A percentile compares a stretch with the other conserved stretches of the same genome.
Conservation (phyloP, 2,888 invertebrate species). For the Lissonota sp. region DNA sequence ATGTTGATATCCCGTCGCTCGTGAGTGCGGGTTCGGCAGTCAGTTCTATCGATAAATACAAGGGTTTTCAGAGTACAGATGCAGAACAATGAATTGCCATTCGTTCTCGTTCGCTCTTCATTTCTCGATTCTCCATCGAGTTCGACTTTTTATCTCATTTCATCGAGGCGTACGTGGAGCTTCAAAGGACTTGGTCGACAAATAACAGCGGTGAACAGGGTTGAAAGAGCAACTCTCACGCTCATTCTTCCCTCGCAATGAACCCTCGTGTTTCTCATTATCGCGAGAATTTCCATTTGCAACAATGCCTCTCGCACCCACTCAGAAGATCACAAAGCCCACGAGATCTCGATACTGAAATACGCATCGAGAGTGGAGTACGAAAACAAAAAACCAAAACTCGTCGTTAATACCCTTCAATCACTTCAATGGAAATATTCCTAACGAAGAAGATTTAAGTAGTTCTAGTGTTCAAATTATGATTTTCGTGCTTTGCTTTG, state of each 20-base stretch:
- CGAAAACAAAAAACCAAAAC: not conserved
- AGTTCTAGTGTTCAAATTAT: not conserved
- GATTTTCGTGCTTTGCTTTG: not conserved
- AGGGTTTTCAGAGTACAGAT: not conserved
- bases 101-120: not conserved
- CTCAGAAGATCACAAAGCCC: not conserved
- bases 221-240: not conserved
- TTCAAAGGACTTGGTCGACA: conserved; percentile 9
- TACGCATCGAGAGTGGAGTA: not conserved
- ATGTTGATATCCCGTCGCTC: conserved; percentile 63
- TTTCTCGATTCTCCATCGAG: not conserved
- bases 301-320: not conserved
- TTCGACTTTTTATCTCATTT: not conserved
- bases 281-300: not conserved
- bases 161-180: not conserved
- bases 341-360: not conserved
- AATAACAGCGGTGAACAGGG: conserved; percentile 6
- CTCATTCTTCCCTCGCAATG: not conserved
- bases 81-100: not conserved
- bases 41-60: not conserved
- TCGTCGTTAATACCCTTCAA: not conserved
- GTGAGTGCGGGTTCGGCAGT: conserved; percentile 5
- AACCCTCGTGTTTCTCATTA: conserved; percentile 1
- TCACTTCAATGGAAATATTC: not conserved
- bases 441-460: not conserved